phyloP scores from a whole-genome alignment of 2,888 invertebrate species.

The Nemoura dubitans region DNA sequence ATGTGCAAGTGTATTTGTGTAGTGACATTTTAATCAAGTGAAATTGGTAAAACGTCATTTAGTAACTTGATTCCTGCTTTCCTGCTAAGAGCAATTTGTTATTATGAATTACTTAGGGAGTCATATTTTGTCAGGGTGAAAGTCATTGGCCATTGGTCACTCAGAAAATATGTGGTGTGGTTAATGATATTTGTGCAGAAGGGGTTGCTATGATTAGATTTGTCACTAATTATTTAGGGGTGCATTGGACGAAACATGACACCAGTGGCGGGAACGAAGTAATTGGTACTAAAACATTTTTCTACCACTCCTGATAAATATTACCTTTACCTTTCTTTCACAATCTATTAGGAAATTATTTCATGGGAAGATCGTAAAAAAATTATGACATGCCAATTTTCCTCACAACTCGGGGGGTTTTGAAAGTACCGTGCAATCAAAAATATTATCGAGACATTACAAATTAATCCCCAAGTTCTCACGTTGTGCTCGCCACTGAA shows the following conservation, averaged over 20 bases:
- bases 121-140: not conserved
- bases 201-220: not conserved
- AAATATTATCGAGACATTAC: no score
- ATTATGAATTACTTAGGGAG: not conserved
- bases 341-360: no score
- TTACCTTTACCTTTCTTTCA: no score
- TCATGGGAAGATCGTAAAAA: no score
- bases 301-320: no score
- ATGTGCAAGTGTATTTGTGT: not conserved
- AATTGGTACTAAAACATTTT: no score
- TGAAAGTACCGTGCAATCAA: no score
- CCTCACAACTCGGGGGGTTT: no score
- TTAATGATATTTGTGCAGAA: not conserved
- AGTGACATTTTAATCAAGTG: not conserved
- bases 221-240: not conserved
- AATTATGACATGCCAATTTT: no score
- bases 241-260: not conserved
- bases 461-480: not conserved
- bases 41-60: not conserved
- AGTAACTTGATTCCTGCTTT: not conserved
- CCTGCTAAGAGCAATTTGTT: not conserved
- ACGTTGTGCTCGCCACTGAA: not conserved
- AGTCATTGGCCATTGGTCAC: not conserved
- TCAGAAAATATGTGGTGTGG: not conserved
- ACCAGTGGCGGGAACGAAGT: not conserved